A percentile compares a stretch with the other conserved stretches of the same genome.
phyloP scores from a whole-genome alignment of 2,797 vertebrate genomes.

The Scolopax bukidnonensis region DNA sequence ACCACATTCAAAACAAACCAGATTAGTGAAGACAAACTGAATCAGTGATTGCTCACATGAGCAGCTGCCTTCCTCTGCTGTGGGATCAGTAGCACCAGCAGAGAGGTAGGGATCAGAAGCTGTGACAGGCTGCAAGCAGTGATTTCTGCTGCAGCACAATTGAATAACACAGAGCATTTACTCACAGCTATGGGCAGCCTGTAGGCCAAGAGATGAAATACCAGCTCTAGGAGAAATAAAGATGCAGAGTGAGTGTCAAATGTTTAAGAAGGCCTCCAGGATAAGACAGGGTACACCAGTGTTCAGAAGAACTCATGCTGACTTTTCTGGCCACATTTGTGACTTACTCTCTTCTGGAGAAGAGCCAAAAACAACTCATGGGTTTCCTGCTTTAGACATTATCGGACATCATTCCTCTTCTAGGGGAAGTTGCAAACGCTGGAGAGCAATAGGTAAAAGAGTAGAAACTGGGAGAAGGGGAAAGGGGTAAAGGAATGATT shows the following conservation, averaged over 20 bases:
- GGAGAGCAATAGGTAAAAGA: not conserved
- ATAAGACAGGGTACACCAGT: not conserved
- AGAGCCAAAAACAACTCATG: not conserved
- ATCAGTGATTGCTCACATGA: not conserved
- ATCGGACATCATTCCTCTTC: not conserved
- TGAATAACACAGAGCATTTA: not conserved
- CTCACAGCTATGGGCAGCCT: not conserved
- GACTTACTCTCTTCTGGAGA: not conserved
- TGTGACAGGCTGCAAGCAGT: not conserved
- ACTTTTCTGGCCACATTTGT: not conserved
- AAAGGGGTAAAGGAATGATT: not conserved
- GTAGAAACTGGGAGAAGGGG: not conserved
- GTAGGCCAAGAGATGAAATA: rapidly evolving
- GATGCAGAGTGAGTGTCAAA: not conserved
- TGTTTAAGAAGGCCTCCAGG: not conserved
- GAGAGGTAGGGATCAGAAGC: not conserved
- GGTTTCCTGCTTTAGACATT: not conserved
- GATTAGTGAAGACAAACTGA: not conserved
- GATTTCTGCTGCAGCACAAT: not conserved
- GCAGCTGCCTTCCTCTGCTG: not conserved
- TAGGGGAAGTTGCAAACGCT: not conserved
- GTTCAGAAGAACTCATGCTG: not conserved
- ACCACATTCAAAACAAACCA: not conserved
- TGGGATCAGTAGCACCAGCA: not conserved
- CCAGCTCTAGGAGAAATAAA: not conserved